Percentiles rank a stretch among this genome's conserved stretches.
Conservation (phyloP, 2,888 invertebrate species). For the Cheilosia scutellata region DNA sequence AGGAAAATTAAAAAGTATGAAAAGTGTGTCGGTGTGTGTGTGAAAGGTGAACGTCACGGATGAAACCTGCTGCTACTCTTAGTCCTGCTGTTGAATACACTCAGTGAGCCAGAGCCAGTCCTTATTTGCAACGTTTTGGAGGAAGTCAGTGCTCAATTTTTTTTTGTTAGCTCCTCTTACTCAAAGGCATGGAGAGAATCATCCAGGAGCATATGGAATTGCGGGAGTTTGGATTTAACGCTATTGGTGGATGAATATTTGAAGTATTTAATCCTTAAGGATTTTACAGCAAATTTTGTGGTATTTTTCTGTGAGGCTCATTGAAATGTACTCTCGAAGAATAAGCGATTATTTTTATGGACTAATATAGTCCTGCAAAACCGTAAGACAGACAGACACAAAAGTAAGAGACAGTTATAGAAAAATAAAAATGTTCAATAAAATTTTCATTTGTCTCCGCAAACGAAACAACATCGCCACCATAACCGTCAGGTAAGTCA, state of each 20-base stretch:
- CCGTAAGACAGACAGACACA: neutral
- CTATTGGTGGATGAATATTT: conserved; percentile 30
- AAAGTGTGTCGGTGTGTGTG: conserved; percentile 47
- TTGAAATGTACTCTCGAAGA: neutral
- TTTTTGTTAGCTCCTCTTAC: conserved; percentile 22
- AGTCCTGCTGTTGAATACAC: conserved; percentile 48
- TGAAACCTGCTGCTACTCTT: conserved; percentile 52
- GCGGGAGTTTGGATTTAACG: conserved; percentile 22
- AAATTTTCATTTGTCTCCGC: conserved; percentile 57
- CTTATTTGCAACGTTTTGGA: conserved; percentile 50
- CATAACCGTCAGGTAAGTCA: conserved; percentile 19
- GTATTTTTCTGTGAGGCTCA: neutral
- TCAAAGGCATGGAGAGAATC: conserved; percentile 28
- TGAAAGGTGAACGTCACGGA: conserved; percentile 64
- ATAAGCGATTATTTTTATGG: neutral
- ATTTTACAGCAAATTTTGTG: conserved; percentile 21
- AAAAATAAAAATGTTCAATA: conserved; percentile 29
- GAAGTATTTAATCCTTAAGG: conserved; percentile 37
- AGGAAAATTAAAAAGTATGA: conserved; percentile 76
- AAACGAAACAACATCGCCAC: neutral
- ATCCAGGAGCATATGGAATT: conserved; percentile 1
- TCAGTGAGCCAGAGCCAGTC: conserved; percentile 50
- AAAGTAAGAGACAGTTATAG: conserved; percentile 13
- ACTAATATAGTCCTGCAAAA: neutral
- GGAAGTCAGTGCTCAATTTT: conserved; percentile 55